Evolutionary conservation across 2,888 invertebrate genomes (phyloP).

Genomic region (Leptarthrus brevirostris): DNA sequence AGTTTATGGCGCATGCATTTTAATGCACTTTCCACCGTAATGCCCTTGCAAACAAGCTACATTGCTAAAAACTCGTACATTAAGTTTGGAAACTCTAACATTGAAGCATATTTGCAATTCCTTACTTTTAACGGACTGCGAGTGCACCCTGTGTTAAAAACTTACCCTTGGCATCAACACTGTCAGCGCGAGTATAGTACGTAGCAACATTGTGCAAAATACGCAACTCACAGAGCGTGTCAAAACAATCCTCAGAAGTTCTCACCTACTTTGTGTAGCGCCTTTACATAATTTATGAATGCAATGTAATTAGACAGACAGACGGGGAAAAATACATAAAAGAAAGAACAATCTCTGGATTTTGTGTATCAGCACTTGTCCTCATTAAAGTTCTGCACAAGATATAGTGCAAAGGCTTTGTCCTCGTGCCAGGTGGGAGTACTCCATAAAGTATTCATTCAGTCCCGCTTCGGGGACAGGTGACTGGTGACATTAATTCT

Average conservation of each 20-base stretch:
- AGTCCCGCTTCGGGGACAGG: neutral
- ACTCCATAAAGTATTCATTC: slow-evolving; percentile 32
- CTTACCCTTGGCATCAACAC: too few species aligned
- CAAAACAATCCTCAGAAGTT: slow-evolving; percentile 19
- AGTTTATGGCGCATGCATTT: too few species aligned
- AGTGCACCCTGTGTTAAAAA: too few species aligned
- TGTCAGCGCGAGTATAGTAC: too few species aligned
- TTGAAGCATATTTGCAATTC: too few species aligned
- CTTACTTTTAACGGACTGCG: too few species aligned
- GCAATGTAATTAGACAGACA: slow-evolving; percentile 45
- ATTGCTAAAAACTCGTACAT: too few species aligned
- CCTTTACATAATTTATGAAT: slow-evolving; percentile 44
- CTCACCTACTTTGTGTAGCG: slow-evolving; percentile 31
- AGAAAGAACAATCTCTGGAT: slow-evolving; percentile 28
- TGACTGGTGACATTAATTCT: slow-evolving; percentile 7
- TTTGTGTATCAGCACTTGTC: slow-evolving; percentile 26
- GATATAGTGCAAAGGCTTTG: neutral
- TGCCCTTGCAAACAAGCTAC: too few species aligned
- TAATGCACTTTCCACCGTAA: too few species aligned
- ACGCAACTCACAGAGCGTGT: neutral
- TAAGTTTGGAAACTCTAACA: too few species aligned
- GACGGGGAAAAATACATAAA: slow-evolving; percentile 9
- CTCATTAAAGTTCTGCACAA: slow-evolving; percentile 20
- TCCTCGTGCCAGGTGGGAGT: neutral
- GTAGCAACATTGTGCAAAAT: neutral